Conservation (phyloP, 2,797 vertebrate genomes). For the Trichosurus vulpecula region DNA sequence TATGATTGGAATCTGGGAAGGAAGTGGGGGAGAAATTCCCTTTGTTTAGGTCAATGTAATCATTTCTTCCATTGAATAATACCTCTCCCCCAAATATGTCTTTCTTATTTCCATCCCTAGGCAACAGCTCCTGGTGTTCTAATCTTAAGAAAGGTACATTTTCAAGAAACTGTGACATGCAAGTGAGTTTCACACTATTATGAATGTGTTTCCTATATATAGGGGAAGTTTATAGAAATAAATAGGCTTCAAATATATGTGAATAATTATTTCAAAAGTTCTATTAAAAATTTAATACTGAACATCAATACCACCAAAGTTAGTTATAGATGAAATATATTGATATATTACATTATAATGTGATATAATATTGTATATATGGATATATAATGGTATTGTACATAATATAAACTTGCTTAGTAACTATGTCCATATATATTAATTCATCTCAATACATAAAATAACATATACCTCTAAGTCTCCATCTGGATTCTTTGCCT, state of each 20-base stretch:
- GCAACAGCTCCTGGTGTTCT: neutral
- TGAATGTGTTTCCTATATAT: neutral
- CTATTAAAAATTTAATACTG: neutral
- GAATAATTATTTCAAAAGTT: neutral
- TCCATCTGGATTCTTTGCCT: neutral
- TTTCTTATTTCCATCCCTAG: slow-evolving; percentile 1
- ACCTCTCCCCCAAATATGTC: neutral
- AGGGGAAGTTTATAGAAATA: neutral
- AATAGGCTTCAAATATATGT: neutral
- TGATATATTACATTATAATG: no score
- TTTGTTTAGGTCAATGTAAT: neutral
- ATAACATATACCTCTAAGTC: neutral
- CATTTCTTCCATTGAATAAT: neutral
- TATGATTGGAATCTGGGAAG: neutral
- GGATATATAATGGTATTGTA: no score
- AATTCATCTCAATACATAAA: neutral
- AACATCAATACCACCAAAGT: neutral
- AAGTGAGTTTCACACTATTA: neutral
- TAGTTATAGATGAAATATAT: neutral
- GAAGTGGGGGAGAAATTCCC: neutral
- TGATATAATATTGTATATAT: no score
- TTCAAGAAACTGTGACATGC: neutral
- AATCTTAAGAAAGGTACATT: neutral
- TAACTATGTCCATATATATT: neutral
- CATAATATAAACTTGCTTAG: neutral